Base-by-base conservation (phyloP, 2,113 vertebrate genomes). In the Oostethus manadensis region DNA sequence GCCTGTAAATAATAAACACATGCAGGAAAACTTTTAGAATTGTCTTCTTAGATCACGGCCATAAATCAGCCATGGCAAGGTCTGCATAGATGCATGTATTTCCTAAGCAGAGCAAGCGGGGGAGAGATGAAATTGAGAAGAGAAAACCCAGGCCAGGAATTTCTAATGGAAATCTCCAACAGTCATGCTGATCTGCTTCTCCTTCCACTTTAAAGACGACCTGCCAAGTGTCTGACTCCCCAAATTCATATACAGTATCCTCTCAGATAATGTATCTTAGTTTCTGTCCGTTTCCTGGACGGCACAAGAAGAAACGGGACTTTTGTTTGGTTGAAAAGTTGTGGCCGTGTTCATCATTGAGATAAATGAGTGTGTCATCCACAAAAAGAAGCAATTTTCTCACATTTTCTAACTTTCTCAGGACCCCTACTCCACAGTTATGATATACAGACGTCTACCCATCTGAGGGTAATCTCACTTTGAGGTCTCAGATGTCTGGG, bases 1-100 rank as follows among this genome's bases (percentile, higher is more conserved):
- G 74, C 77, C 78, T 80, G 85, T 88, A 86, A 89, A 90, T 90
- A 88, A 82, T 76, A 78, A 89, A 89, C 88, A 88, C 78, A 84
- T 90, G 89, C 76, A 74, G 71, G 45, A 78, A 68, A 76, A 77
- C 64, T 69, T n/a, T 51, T 87, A 86, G 79, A 76, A 87, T 86
- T 88, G 84, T 74, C 70, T 61, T 62, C 69, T 74, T 76, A 66
- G 71, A 64, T 79, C 68, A 61, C 26, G 61, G 59, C 62, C 66
- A 88, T 89, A 88, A 89, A 89, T 90, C 86, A 88, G 81, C 49
- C 49, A 61, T 49, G 57, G 51, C 71, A 57, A 50, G 22, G 65
- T 76, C 69, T 69, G 62, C 66, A 56, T 67, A 71, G 71, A 77
- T 74, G 70, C 66, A 65, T 47, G 71, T 58, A 59, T 69, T 70